These are phyloP conservation scores for Xestobium rufovillosum DNA, from an alignment of 2,888 invertebrate genomes.

Conservation along the genomic window DNA sequence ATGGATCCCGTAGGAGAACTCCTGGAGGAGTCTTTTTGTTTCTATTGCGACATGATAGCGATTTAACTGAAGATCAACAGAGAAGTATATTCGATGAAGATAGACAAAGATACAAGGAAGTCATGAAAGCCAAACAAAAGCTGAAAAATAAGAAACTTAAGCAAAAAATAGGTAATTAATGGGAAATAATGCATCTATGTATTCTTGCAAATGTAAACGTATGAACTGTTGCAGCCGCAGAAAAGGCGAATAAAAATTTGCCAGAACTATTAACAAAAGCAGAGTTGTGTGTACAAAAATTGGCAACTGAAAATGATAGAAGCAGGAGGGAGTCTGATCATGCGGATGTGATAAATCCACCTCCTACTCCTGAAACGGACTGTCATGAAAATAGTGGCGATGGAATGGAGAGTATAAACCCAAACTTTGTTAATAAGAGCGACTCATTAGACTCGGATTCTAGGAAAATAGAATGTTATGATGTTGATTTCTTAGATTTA, in stretches of 20 bases:
- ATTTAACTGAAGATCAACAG: conserved; percentile 58
- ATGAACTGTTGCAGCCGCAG: conserved; percentile 19
- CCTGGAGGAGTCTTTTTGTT: conserved; percentile 82
- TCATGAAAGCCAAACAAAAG: conserved; percentile 49
- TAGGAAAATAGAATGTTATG: conserved; percentile 42
- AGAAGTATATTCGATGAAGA: conserved; percentile 63
- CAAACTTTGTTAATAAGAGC: conserved; percentile 47
- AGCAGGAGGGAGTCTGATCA: conserved; percentile 46
- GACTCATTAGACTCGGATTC: neutral
- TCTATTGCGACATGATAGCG: conserved; percentile 65
- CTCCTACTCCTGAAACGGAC: conserved; percentile 74
- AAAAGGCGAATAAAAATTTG: conserved; percentile 43
- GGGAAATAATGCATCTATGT: neutral
- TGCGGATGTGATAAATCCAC: conserved; percentile 60
- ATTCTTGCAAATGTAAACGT: neutral
- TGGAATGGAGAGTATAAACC: conserved; percentile 53
- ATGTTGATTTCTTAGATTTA: conserved; percentile 62
- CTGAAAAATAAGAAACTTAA: conserved; percentile 61
- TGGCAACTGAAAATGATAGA: conserved; percentile 29
- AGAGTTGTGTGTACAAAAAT: conserved; percentile 43
- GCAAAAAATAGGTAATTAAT: conserved; percentile 39
- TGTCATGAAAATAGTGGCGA: conserved; percentile 58
- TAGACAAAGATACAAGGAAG: conserved; percentile 49
- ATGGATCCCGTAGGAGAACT: conserved; percentile 72
- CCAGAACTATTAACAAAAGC: conserved; percentile 57